phyloP scores from a whole-genome alignment of 2,888 invertebrate genomes.

The Sinohyriopsis cumingii region DNA sequence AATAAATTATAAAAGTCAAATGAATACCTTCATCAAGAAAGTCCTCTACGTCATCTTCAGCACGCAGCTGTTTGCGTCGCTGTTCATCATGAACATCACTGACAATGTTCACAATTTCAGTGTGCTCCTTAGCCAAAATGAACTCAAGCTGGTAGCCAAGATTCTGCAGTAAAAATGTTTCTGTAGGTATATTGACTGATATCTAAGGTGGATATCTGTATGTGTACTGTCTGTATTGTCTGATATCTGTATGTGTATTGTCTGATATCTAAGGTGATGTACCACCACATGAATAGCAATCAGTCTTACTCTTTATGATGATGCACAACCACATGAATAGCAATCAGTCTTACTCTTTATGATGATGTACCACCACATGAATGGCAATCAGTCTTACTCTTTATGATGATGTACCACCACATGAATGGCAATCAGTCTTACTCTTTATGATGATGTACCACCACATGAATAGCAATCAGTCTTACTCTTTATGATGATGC shows the following conservation, averaged over 20 bases:
- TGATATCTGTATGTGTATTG: no score
- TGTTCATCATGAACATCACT: conserved; percentile 70
- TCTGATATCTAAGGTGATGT: background rate
- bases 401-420: no score
- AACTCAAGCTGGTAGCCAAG: conserved; percentile 93
- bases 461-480: no score
- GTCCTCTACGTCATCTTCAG: conserved; percentile 84
- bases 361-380: no score
- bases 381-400: no score
- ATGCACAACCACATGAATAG: no score
- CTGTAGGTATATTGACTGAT: background rate
- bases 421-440: no score
- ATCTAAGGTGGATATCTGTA: background rate
- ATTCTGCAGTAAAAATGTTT: conserved; percentile 42
- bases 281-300: background rate
- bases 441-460: no score
- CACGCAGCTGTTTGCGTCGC: conserved; percentile 70
- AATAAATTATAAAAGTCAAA: background rate
- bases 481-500: no score
- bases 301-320: no score
- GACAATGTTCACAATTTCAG: conserved; percentile 67
- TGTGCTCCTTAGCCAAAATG: conserved; percentile 84
- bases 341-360: no score
- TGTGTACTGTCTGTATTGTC: no score
- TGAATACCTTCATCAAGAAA: conserved; percentile 85